Conservation (phyloP, 2,113 vertebrate genomes). For the Cyrtonyx montezumae region DNA sequence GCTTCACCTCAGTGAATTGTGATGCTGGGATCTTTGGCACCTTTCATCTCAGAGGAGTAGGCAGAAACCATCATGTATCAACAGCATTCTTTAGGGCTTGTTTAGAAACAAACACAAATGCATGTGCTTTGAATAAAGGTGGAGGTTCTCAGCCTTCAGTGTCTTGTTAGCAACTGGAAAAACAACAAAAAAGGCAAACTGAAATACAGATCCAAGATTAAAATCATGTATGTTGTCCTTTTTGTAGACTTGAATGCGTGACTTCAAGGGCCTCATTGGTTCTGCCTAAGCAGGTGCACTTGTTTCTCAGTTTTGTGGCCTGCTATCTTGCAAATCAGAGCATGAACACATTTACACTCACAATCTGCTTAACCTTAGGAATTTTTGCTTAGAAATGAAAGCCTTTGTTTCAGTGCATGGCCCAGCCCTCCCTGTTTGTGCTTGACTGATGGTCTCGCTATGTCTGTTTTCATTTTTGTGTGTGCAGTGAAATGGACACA, state of each 20-base stretch:
- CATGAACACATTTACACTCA: not conserved
- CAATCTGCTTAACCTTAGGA: not conserved
- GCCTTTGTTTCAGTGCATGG: not conserved
- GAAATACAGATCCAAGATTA: not conserved
- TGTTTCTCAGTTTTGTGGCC: not conserved
- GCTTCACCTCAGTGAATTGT: not conserved
- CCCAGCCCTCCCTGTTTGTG: slow-evolving; percentile 35
- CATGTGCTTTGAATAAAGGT: not conserved
- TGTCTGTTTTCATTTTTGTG: slow-evolving; percentile 48
- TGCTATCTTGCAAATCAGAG: not conserved
- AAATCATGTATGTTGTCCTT: not conserved
- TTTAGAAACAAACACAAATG: not conserved
- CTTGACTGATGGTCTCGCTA: slow-evolving; percentile 5
- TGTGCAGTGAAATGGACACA: slow-evolving; percentile 21
- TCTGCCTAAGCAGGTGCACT: not conserved
- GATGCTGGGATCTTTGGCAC: not conserved
- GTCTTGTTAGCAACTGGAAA: not conserved
- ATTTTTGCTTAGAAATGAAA: not conserved
- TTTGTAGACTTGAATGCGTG: not conserved
- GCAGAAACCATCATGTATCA: not conserved
- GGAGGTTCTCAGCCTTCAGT: not conserved
- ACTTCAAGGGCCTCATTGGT: not conserved
- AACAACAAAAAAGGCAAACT: not conserved
- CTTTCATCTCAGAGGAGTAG: not conserved
- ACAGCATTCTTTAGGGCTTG: not conserved